Evolutionary conservation across 2,888 invertebrate genomes (phyloP).

Genomic region (Drosophila neotestacea): DNA sequence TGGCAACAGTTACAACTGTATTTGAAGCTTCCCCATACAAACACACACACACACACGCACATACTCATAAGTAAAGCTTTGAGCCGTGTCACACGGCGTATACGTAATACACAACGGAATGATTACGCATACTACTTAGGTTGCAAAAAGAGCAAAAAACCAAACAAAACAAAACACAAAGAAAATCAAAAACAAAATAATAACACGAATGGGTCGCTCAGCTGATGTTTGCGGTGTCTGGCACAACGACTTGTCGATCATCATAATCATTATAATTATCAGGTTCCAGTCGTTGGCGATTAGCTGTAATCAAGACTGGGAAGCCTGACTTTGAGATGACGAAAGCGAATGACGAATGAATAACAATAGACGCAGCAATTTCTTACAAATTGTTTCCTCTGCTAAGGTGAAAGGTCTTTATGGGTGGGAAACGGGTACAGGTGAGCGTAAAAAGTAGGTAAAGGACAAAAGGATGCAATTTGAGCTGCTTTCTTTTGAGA

Average conservation of each 20-base stretch:
- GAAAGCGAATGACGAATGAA: conserved; percentile 44
- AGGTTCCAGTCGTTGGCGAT: conserved; percentile 19
- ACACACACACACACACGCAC: neutral
- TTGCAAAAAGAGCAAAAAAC: conserved; percentile 32
- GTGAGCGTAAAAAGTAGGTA: neutral
- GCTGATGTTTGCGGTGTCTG: conserved; percentile 69
- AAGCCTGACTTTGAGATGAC: conserved; percentile 56
- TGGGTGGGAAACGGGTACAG: neutral
- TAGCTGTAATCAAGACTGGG: conserved; percentile 29
- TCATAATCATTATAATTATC: conserved; percentile 24
- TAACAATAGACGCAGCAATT: conserved; percentile 40
- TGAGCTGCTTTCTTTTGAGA: neutral
- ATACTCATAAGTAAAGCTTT: neutral
- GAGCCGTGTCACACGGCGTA: conserved; percentile 39
- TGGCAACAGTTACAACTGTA: conserved; percentile 56
- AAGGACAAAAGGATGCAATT: neutral
- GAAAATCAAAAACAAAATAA: conserved; percentile 21
- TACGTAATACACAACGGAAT: conserved; percentile 52
- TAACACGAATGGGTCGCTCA: conserved; percentile 51
- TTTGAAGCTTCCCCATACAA: neutral
- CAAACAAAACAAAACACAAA: conserved; percentile 9
- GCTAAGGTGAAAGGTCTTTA: conserved; percentile 31
- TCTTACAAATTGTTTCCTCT: conserved; percentile 48
- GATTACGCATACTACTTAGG: conserved; percentile 49
- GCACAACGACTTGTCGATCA: conserved; percentile 28